These are phyloP conservation scores for Halichoeres trimaculatus DNA, from an alignment of 2,113 vertebrate species.

Conservation along the genomic window DNA sequence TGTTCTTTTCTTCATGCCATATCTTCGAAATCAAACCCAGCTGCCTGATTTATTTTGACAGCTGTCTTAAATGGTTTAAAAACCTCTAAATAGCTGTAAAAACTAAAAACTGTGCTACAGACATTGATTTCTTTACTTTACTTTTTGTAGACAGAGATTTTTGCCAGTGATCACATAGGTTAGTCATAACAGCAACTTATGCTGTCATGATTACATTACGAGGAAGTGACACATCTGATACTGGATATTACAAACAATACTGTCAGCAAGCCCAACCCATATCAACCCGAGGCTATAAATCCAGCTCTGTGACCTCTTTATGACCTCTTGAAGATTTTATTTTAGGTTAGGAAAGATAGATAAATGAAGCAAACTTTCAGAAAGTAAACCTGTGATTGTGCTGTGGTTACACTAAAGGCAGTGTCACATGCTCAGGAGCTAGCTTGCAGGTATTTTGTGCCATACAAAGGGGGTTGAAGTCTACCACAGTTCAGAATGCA, in stretches of 20 bases:
- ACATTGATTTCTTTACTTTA: too few relatives aligned
- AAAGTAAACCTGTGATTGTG: background rate
- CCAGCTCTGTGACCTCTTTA: constrained; percentile 17
- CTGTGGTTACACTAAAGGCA: background rate
- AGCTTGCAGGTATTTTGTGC: constrained; percentile 1
- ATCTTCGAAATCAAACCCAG: background rate
- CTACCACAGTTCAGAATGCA: background rate
- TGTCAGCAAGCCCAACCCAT: constrained; percentile 8
- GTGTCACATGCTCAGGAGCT: background rate
- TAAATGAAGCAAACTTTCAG: background rate
- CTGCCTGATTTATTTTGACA: background rate
- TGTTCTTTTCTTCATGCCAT: too few relatives aligned
- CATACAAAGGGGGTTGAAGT: background rate
- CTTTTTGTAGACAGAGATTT: constrained; percentile 3
- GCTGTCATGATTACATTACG: background rate
- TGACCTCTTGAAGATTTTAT: constrained; percentile 10
- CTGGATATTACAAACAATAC: constrained; percentile 27
- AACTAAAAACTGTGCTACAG: too few relatives aligned
- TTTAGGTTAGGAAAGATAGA: background rate
- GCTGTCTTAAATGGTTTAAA: background rate
- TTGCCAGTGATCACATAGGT: background rate
- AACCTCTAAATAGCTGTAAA: too few relatives aligned
- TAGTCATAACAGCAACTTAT: constrained; percentile 38
- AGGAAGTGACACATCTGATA: constrained; percentile 56
- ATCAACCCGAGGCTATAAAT: background rate